Percentiles rank a stretch among this genome's conserved stretches.
phyloP scores from a whole-genome alignment of 2,888 invertebrate species.

The Parnassius mnemosyne region DNA sequence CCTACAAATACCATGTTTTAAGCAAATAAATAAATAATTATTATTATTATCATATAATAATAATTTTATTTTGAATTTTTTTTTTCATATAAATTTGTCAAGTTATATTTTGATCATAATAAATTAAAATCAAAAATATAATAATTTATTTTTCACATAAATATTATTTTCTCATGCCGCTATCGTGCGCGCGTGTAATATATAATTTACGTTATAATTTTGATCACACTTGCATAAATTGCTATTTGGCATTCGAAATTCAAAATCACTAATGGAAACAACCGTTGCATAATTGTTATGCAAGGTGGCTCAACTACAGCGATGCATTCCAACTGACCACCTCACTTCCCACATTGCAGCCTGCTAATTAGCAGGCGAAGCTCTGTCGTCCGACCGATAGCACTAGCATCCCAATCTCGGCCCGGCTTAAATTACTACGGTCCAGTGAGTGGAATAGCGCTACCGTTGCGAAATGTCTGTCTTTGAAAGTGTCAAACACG shows the following conservation, averaged over 20 bases:
- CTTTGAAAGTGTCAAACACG: conserved; percentile 13
- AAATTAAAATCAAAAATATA: too few species aligned
- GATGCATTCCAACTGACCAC: conserved; percentile 4
- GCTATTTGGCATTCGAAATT: background rate
- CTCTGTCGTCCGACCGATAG: conserved; percentile 8
- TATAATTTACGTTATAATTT: too few species aligned
- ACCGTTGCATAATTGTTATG: background rate
- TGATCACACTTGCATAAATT: background rate
- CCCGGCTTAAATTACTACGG: conserved; percentile 19
- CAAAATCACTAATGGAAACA: background rate
- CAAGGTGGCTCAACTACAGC: background rate
- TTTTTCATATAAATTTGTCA: too few species aligned
- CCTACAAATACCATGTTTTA: too few species aligned
- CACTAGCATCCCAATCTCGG: conserved; percentile 18
- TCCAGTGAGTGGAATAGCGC: conserved; percentile 18
- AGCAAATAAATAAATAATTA: too few species aligned
- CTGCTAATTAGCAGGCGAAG: conserved; percentile 19
- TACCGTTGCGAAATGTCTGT: conserved; percentile 19
- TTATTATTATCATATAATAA: too few species aligned
- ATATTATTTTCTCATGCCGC: too few species aligned
- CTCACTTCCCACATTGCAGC: conserved; percentile 6
- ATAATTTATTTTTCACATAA: too few species aligned
- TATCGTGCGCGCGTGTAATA: too few species aligned
- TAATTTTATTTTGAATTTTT: too few species aligned
- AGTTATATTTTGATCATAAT: too few species aligned